A percentile compares a stretch with the other conserved stretches of the same genome.
These are phyloP conservation scores for Polymixis flavicincta DNA, from an alignment of 2,888 invertebrate species.

Conservation along the genomic window DNA sequence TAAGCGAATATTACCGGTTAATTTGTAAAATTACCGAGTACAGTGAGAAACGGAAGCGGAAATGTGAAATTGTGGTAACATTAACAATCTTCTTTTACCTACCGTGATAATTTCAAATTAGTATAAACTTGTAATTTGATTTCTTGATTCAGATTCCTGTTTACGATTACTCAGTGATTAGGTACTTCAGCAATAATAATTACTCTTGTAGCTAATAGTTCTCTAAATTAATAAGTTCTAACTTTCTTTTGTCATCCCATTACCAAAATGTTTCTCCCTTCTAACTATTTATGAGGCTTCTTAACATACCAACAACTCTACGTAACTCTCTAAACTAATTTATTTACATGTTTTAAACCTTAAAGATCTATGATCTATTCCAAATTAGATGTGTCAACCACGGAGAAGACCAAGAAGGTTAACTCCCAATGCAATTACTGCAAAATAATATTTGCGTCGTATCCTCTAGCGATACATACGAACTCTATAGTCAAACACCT, in stretches of 20 bases:
- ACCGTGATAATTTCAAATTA: conserved; percentile 50
- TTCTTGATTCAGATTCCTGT: conserved; percentile 2
- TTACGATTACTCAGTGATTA: background rate
- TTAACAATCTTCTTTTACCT: conserved; percentile 49
- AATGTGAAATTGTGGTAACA: conserved; percentile 53
- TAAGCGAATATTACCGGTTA: conserved; percentile 49
- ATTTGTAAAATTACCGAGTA: conserved; percentile 51
- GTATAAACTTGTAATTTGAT: conserved; percentile 28
- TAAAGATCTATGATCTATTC: background rate
- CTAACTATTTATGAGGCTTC: too few species aligned
- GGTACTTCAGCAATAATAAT: background rate
- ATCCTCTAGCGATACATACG: background rate
- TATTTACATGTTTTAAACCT: background rate
- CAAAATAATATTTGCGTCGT: conserved; percentile 6
- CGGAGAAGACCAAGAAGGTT: background rate
- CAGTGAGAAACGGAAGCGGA: conserved; percentile 65
- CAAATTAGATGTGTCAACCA: background rate
- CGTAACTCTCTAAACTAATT: too few species aligned
- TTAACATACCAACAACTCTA: too few species aligned
- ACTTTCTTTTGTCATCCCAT: background rate
- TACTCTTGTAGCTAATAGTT: background rate
- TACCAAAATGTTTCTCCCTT: too few species aligned
- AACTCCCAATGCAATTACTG: background rate
- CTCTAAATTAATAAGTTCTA: background rate
- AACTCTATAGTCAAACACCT: conserved; percentile 6